These are phyloP conservation scores for Chymomyza procnemis DNA, from an alignment of 2,888 invertebrate species.

Conservation along the genomic window DNA sequence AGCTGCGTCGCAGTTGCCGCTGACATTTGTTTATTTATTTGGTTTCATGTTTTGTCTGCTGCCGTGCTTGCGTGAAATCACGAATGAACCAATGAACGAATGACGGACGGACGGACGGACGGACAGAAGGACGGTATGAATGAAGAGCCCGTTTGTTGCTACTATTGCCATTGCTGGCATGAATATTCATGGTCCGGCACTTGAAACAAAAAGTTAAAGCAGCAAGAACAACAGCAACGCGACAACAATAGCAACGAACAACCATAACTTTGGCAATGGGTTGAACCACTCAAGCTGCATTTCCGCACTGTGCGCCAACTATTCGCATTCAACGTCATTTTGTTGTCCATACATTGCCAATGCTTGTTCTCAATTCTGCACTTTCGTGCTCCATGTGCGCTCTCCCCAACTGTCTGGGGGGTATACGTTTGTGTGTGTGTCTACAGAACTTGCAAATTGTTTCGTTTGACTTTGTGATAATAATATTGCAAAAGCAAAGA, in stretches of 20 bases:
- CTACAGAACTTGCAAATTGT: background rate
- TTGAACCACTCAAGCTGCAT: constrained; percentile 53
- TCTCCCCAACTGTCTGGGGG: background rate
- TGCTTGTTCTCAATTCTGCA: background rate
- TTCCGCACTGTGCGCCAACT: constrained; percentile 64
- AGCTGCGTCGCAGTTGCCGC: constrained; percentile 1
- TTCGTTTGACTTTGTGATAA: background rate
- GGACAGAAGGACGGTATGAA: background rate
- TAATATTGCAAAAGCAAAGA: background rate
- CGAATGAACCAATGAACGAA: constrained; percentile 72
- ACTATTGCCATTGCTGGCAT: constrained; percentile 27
- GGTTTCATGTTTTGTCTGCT: constrained; percentile 67
- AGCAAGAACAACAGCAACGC: constrained; percentile 17
- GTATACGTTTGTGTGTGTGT: background rate
- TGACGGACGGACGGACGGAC: constrained; percentile 41
- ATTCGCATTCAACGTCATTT: constrained; percentile 58
- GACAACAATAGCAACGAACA: constrained; percentile 10
- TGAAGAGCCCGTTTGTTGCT: background rate
- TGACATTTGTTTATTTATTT: constrained; percentile 72
- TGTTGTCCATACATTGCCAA: constrained; percentile 43
- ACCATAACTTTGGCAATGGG: background rate
- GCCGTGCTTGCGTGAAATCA: constrained; percentile 63
- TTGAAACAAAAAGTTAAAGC: constrained; percentile 44
- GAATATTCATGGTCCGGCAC: constrained; percentile 66
- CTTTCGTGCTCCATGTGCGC: background rate